phyloP scores from a whole-genome alignment of 2,888 invertebrate genomes.

The Erynnis tages region DNA sequence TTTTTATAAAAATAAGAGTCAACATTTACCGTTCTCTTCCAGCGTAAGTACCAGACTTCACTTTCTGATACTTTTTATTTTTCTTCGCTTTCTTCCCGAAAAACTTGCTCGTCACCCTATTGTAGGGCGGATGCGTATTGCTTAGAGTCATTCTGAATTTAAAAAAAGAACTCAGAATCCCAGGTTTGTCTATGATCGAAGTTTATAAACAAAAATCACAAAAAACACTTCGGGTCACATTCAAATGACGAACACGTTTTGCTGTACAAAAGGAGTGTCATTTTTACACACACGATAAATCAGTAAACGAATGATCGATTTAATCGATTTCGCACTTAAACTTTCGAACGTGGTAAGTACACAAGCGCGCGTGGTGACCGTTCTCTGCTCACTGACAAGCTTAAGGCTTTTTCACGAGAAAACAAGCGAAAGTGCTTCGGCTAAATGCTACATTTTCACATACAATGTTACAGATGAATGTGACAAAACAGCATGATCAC shows the following conservation, averaged over 20 bases:
- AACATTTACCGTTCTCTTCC: slow-evolving; percentile 65
- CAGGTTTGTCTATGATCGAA: no score
- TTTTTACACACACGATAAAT: slow-evolving; percentile 13
- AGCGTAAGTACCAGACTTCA: slow-evolving; percentile 62
- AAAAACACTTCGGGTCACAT: slow-evolving; percentile 25
- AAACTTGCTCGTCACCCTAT: slow-evolving; percentile 60
- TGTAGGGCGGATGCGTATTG: slow-evolving; percentile 57
- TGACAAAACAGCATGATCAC: not conserved
- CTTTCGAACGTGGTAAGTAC: slow-evolving; percentile 29
- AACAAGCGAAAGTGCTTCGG: slow-evolving; percentile 65
- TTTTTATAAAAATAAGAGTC: no score
- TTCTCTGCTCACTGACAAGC: slow-evolving; percentile 55
- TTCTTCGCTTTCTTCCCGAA: slow-evolving; percentile 73
- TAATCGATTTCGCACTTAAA: slow-evolving; percentile 20
- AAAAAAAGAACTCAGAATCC: not conserved
- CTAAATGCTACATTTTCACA: slow-evolving; percentile 36
- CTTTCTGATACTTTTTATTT: slow-evolving; percentile 58
- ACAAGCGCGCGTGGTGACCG: slow-evolving; percentile 53
- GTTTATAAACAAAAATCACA: not conserved
- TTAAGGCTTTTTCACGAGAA: slow-evolving; percentile 64
- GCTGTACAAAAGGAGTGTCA: slow-evolving; percentile 36
- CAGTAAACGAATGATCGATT: slow-evolving; percentile 31
- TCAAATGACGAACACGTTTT: slow-evolving; percentile 36
- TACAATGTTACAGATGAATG: slow-evolving; percentile 1
- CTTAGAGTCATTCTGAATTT: slow-evolving; percentile 60